Evolutionary conservation across 2,888 invertebrate genomes (phyloP), one percentile per base, ranked within the genome.

Genomic region (Drosophila nigricruria): DNA sequence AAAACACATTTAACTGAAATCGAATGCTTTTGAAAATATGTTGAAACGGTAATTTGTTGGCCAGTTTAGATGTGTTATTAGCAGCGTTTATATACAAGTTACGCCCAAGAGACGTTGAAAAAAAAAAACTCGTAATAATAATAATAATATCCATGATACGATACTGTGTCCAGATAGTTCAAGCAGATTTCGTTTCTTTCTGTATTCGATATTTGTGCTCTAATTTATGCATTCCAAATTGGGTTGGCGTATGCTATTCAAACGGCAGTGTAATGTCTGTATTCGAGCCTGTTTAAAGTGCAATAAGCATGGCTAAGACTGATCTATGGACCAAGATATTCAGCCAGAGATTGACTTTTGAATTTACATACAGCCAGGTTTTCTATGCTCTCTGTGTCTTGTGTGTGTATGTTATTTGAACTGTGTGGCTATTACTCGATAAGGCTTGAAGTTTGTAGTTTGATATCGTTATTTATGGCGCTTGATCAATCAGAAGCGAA

Each of bases 201-300:
- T 36, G 43, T n/a, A 38, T 45, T 36, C 20, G 12, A 32, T 47
- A n/a, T 57, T 34, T 60, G 27, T 82, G 87, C 70, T 84, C 81
- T 81, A 87, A 85, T 85, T 85, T 89, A 85, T 85, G 88, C 64
- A 89, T 70, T 69, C 70, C 49, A 52, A 81, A 70, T 79, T 79
- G 76, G 74, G 87, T 74, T 81, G 81, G 70, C 77, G 69, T 70
- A 62, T 63, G 30, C 67, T 70, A 82, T 81, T 89, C 88, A 87
- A 89, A 89, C 89, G 73, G 88, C 89, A 84, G 88, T 88, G 77
- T 85, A 89, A 85, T 89, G 84, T 89, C 84, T 89, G 79, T 83
- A 85, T 85, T 80, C 71, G 68, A 52, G 81, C 65, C 78, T 73
- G 75, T 86, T 84, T 88, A 89, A 89, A 87, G 66, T 81, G 85